Evolutionary conservation across 2,113 vertebrate genomes (phyloP), one percentile per base, ranked within the genome.

Genomic region (Hyaena hyaena): DNA sequence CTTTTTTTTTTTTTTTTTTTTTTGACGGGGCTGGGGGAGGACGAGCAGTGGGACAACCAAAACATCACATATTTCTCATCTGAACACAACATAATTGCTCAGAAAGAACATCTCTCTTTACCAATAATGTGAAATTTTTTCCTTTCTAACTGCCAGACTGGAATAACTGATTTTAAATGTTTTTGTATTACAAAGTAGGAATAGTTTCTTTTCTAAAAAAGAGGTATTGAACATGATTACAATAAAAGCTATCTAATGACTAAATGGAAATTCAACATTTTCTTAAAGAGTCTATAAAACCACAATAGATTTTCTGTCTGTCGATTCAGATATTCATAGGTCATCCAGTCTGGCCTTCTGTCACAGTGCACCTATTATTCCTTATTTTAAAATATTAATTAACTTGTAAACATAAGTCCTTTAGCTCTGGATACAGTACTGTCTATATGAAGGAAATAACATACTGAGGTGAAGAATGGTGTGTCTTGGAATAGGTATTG

Each of bases 381-480:
- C 94, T 96, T 90, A 97, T 93, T 97, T 98, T 94, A 96, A 98
- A 97, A 97, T 97, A 98, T 92, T 98, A 98, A 98, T 98, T 98
- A 98, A 96, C 95, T 98, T 97, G 92, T 97, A 97, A 91, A 88
- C 71, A 28, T 53, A 97, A 95, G 61, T 88, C 73, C 71, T 96
- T 96, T 95, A 96, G 89, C 88, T 93, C 83, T 97, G 89, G 87
- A 89, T 95, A 90, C 48, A 88, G 96, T 73, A 95, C 79, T 95
- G 95, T 0, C 76, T 97, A 89, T 95, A 93, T 95, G 95, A 96
- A 98, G 48, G 45, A 45, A 97, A 97, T 94, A 97, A 93, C 90
- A 97, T 84, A 91, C 85, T 65, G 92, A 76, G 86, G n/a, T 88
- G 43, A 98, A 98, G 61, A 98, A 95, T 96, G 95, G 96, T n/a